Percentiles rank a stretch among this genome's conserved stretches.
Conservation (phyloP, 2,113 vertebrate genomes). For the Coracopsis vasa region DNA sequence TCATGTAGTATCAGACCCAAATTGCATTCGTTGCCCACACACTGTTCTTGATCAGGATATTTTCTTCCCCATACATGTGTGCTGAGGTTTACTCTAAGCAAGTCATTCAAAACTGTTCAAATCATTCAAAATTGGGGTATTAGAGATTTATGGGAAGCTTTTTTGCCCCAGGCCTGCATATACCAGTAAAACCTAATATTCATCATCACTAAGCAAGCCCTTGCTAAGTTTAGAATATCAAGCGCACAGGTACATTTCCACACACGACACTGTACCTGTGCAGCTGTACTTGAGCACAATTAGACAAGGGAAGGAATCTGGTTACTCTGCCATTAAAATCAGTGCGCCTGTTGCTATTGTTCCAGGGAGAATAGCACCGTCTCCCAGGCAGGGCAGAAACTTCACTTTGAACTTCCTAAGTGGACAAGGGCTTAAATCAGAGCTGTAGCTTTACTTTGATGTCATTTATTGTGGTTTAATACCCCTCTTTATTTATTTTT, state of each 20-base stretch:
- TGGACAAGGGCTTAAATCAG: constrained; percentile 54
- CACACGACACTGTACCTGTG: not conserved
- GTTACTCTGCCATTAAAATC: not conserved
- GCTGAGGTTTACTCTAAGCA: not conserved
- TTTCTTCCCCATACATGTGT: not conserved
- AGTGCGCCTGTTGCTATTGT: not conserved
- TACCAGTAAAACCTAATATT: not conserved
- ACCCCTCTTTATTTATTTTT: constrained; percentile 31
- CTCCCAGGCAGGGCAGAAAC: not conserved
- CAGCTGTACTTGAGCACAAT: not conserved
- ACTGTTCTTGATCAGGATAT: not conserved
- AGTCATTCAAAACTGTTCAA: not conserved
- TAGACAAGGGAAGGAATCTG: not conserved
- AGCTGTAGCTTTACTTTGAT: constrained; percentile 37
- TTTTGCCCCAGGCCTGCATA: not conserved
- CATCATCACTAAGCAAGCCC: not conserved
- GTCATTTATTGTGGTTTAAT: constrained; percentile 52
- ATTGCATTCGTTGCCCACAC: not conserved
- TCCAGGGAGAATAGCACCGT: not conserved
- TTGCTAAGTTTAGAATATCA: not conserved
- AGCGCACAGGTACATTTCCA: not conserved
- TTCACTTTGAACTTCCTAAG: constrained; percentile 47
- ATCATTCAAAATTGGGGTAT: not conserved
- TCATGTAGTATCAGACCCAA: not conserved
- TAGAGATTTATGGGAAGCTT: not conserved